Conservation (phyloP, 2,888 invertebrate genomes). For the Eupithecia dodoneata region DNA sequence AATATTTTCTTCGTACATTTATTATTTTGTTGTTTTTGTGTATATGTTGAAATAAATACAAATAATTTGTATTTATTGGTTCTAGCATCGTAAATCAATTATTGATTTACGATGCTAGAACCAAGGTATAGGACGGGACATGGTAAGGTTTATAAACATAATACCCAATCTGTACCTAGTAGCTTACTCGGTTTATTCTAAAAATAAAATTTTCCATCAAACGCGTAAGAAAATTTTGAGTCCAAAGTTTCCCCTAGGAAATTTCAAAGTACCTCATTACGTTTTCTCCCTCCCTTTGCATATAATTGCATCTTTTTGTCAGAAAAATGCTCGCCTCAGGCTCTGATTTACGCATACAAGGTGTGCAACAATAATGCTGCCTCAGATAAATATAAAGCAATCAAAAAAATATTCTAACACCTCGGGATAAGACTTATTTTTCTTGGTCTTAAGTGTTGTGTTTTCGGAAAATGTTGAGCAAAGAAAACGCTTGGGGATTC, state of each 20-base stretch:
- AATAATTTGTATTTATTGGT: no score
- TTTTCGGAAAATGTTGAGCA: conserved; percentile 79
- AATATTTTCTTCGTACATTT: no score
- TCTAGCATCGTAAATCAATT: no score
- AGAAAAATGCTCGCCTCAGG: conserved; percentile 78
- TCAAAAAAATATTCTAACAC: conserved; percentile 58
- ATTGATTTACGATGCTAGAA: not conserved
- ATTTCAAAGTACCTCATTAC: conserved; percentile 67
- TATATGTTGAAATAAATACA: no score
- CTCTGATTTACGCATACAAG: conserved; percentile 84
- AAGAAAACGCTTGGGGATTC: conserved; percentile 77
- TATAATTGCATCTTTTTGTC: conserved; percentile 82
- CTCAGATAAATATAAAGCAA: conserved; percentile 77
- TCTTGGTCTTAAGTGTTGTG: conserved; percentile 44
- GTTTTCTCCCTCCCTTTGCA: conserved; percentile 70
- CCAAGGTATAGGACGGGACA: not conserved
- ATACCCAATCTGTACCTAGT: not conserved
- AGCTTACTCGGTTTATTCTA: not conserved
- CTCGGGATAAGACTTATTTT: conserved; percentile 59
- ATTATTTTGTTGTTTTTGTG: no score
- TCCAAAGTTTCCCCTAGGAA: conserved; percentile 45
- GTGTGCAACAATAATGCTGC: conserved; percentile 82
- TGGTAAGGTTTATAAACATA: not conserved
- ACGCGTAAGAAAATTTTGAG: conserved; percentile 25
- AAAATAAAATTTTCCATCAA: conserved; percentile 22